Percentiles rank a stretch among this genome's conserved stretches.
These are phyloP conservation scores for Tridacna crocea DNA, from an alignment of 2,888 invertebrate genomes.

Conservation along the genomic window DNA sequence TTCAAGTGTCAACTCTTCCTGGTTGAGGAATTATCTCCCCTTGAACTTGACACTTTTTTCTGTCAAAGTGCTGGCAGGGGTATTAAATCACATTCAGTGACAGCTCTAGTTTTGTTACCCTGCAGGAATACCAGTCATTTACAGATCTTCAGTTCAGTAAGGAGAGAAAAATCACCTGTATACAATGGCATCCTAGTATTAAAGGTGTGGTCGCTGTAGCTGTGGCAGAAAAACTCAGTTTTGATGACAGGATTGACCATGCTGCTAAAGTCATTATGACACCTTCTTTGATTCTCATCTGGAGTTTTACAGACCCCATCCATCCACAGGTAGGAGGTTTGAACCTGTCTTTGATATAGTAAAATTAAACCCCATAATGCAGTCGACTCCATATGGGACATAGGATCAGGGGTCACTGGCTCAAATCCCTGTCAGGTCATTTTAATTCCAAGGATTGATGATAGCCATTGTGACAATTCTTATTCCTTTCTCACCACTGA, in stretches of 20 bases:
- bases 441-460: too few relatives aligned
- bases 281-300: constrained; percentile 83
- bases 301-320: constrained; percentile 85
- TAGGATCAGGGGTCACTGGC: too few relatives aligned
- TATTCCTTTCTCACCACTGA: too few relatives aligned
- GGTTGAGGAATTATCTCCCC: too few relatives aligned
- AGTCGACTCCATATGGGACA: too few relatives aligned
- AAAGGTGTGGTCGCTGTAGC: constrained; percentile 83
- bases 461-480: too few relatives aligned
- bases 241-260: constrained; percentile 83
- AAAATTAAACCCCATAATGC: too few relatives aligned
- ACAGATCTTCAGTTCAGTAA: constrained; percentile 84
- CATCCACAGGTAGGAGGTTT: constrained; percentile 82
- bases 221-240: constrained; percentile 81
- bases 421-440: too few relatives aligned
- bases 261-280: constrained; percentile 82
- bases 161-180: constrained; percentile 83
- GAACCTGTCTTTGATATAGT: background rate
- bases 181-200: constrained; percentile 84
- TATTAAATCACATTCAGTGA: too few relatives aligned
- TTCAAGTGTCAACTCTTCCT: too few relatives aligned
- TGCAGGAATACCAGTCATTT: constrained; percentile 84
- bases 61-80: too few relatives aligned
- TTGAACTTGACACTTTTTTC: too few relatives aligned
- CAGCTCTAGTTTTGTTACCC: background rate